phyloP scores from a whole-genome alignment of 2,113 vertebrate genomes.

The Daboia siamensis region DNA sequence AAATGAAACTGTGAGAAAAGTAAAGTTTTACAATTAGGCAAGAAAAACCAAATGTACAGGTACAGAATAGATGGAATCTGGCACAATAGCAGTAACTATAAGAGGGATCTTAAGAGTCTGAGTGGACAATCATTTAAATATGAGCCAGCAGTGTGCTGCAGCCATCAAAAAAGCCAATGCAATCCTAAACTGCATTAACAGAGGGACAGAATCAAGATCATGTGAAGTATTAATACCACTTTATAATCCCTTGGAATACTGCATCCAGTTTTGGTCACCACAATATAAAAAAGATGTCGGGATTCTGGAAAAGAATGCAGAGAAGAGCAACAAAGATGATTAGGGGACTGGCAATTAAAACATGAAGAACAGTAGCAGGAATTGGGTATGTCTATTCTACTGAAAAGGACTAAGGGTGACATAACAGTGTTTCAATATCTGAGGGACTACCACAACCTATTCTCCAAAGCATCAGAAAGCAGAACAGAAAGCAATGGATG shows the following conservation, averaged over 20 bases:
- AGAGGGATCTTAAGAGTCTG: not conserved
- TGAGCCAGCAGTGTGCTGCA: not conserved
- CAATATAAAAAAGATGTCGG: not conserved
- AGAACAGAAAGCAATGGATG: not conserved
- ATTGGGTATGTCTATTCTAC: not conserved
- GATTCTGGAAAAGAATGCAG: not conserved
- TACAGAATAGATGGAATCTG: not conserved
- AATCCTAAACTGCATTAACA: too few species aligned
- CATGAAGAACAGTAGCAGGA: not conserved
- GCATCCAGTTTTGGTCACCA: not conserved
- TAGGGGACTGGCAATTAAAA: not conserved
- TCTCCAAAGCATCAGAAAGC: too few species aligned
- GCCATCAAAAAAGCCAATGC: not conserved
- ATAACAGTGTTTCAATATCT: not conserved
- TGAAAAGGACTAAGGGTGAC: not conserved
- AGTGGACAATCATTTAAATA: not conserved
- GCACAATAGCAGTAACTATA: not conserved
- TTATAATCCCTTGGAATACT: not conserved
- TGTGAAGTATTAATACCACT: too few species aligned
- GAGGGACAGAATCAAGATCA: too few species aligned
- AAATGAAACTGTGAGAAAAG: not conserved
- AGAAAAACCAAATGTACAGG: not conserved
- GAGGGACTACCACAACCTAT: too few species aligned
- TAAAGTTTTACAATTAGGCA: not conserved
- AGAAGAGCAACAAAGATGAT: not conserved